Percentiles rank a stretch among this genome's conserved stretches.
Conservation (phyloP, 2,888 invertebrate species). For the Lithophane ornitopus region DNA sequence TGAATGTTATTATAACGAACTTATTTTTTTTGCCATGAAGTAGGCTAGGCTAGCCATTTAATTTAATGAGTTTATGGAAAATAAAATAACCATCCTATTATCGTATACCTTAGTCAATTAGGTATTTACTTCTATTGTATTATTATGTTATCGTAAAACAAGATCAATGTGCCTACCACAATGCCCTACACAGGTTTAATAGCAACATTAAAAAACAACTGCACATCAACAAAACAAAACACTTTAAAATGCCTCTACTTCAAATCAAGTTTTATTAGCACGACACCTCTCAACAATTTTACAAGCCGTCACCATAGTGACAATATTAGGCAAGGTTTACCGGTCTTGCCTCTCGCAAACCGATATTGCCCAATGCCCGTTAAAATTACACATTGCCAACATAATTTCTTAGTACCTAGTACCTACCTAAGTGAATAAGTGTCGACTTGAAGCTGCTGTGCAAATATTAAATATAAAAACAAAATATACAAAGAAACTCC, state of each 20-base stretch:
- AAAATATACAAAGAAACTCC: slow-evolving; percentile 8
- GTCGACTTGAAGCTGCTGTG: slow-evolving; percentile 46
- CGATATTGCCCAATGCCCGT: slow-evolving; percentile 53
- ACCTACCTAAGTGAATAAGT: slow-evolving; percentile 51
- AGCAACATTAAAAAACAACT: neutral
- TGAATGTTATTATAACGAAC: slow-evolving; percentile 9
- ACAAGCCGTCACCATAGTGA: slow-evolving; percentile 50
- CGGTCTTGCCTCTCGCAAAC: slow-evolving; percentile 36
- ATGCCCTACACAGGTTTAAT: neutral
- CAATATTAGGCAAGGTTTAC: slow-evolving; percentile 57
- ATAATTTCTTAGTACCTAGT: slow-evolving; percentile 42
- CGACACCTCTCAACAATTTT: slow-evolving; percentile 24
- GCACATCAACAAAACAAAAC: neutral
- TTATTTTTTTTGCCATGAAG: neutral
- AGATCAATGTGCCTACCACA: neutral
- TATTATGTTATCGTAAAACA: neutral
- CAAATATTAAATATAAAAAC: slow-evolving; percentile 37
- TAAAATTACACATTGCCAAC: slow-evolving; percentile 59
- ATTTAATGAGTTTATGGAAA: neutral
- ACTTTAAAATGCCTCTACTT: neutral
- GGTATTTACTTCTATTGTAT: neutral
- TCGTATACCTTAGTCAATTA: neutral
- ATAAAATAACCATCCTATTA: neutral
- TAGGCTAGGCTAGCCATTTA: neutral
- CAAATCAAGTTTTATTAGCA: slow-evolving; percentile 29